Base-by-base conservation (phyloP, 1,140 invertebrate species). In the Neomicropteryx cornuta region DNA sequence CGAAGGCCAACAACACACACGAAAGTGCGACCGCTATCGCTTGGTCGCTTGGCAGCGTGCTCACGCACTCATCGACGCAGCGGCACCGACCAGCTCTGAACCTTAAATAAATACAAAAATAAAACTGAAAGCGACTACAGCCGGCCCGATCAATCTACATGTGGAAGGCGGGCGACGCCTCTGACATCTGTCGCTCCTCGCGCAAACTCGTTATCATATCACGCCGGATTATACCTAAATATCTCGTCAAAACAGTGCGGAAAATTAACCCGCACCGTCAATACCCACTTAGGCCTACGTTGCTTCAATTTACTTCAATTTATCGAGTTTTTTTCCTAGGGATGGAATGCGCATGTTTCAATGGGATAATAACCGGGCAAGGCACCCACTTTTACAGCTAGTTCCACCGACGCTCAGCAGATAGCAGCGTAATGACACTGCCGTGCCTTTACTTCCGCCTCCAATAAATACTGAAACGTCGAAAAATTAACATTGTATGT, bases 1-100 rank as follows among this genome's bases (percentile, higher is more conserved):
- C 49, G 37, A 52, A 57, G 56, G 57, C 53, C 52, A 54, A 51
- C 44, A 47, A 44, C 45, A 49, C 52, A 51, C 42, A 39, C 49
- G 50, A 58, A 51, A 55, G 51, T 49, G 58, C 50, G 53, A 56
- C 55, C 57, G 53, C 51, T 45, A 47, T 56, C 59, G 60, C 58
- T 54, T 53, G 48, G 53, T 55, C 52, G 41, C 46, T 55, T 60
- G 55, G 58, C 58, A 54, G 60, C 57, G 56, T 36, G 43, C 30
- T 54, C 55, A 50, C 56, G 55, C 55, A 55, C 53, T 53, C 53
- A 43, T 50, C 44, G 51, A 55, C 58, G 54, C 14, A 33, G 40
- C 27, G 29, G 23, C 35, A 35, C 36, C 24, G 33, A 30, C 32
- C 35, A 36, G 31, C 27, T 38, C 35, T 27, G 35, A 38, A 38